Conservation (phyloP, 2,113 vertebrate genomes). For the Plotosus lineatus region DNA sequence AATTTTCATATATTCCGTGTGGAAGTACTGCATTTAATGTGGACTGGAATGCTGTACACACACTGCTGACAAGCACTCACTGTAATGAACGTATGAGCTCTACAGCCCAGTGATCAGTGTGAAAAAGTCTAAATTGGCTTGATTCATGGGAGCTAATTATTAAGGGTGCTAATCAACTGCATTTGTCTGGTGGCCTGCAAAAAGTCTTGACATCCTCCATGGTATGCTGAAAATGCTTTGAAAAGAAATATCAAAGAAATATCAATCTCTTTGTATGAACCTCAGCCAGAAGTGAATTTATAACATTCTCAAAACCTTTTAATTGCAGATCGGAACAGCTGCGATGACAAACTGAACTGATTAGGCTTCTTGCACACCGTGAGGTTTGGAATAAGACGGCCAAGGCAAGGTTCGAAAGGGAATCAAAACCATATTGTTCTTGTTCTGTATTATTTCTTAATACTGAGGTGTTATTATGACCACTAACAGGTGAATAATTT, state of each 20-base stretch:
- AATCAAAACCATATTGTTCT: not conserved
- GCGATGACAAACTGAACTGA: not conserved
- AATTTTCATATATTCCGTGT: no score
- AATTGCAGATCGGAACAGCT: not conserved
- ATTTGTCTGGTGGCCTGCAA: slow-evolving; percentile 2
- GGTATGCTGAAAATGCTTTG: not conserved
- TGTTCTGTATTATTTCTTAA: no score
- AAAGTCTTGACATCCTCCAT: not conserved
- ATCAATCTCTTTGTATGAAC: not conserved
- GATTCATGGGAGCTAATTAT: slow-evolving; percentile 13
- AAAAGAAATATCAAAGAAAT: not conserved
- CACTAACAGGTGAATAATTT: no score
- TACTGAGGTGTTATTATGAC: no score
- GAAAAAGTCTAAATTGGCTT: not conserved
- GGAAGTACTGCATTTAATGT: not conserved
- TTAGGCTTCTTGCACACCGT: not conserved
- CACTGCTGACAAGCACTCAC: not conserved
- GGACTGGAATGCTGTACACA: not conserved
- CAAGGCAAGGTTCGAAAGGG: not conserved
- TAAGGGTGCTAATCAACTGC: slow-evolving; percentile 4
- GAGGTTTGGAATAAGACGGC: not conserved
- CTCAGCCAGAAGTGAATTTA: not conserved
- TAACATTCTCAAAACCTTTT: not conserved
- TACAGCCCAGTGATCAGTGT: not conserved
- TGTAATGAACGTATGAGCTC: not conserved